Evolutionary conservation across 1,140 invertebrate species (phyloP), one percentile per base, ranked within the genome.

Genomic region (Cherax destructor): DNA sequence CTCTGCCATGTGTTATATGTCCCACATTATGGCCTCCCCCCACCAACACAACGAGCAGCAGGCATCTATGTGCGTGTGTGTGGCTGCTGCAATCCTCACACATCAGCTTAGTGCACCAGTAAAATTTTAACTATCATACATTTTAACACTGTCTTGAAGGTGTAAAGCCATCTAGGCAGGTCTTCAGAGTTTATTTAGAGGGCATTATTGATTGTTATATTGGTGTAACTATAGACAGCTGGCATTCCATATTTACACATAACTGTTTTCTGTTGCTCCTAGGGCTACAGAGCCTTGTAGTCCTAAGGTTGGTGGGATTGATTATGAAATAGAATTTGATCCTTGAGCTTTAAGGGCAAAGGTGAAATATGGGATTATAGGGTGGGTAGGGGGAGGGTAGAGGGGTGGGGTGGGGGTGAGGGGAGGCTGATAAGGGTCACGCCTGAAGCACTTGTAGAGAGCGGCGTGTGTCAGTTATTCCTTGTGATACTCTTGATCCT

Each of bases 401-500:
- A 77, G 13, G 65, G 61, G 61, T 65, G 61, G 61, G 61, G 13
- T 65, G 13, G 61, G 61, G 61, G 13, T 76, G 81, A 61, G 81
- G 72, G 52, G 85, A 79, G 65, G 85, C 76, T 65, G 85, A 78
- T 56, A 61, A 77, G 83, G 81, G 88, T 52, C 56, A 77, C 41
- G 88, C 65, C 52, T 76, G 80, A 77, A 61, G 78, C 65, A 81
- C 69, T 52, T 80, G 85, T 80, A 72, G 65, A 65, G 78, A 83
- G 69, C 69, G 77, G 77, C 77, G 80, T 69, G 50, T 87, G 84
- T 86, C 78, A 81, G 90, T 77, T 78, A 90, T 81, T 86, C 80
- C 84, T 91, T 91, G 90, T 91, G 90, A 91, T 91, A 91, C 84
- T 86, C 84, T 91, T 89, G 87, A 83, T 89, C 87, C 87, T 89